Base-by-base conservation (phyloP, 53 echinoderm and acorn worm species). In the Echinometra lucunter region DNA sequence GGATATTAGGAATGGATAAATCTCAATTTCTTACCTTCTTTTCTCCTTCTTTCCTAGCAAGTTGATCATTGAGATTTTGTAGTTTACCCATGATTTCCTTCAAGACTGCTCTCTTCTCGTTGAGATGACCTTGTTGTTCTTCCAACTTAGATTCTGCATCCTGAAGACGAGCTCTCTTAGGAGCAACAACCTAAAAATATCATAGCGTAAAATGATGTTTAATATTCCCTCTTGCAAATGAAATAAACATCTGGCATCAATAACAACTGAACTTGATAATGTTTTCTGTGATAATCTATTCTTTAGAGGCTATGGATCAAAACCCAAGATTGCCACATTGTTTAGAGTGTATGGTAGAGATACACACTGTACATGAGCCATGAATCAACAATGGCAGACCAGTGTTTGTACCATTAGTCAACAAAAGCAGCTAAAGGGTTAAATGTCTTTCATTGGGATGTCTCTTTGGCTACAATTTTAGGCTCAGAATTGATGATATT, bases 41-140 rank as follows among this genome's bases (percentile, higher is more conserved):
- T 92, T 98, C 98, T 74, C 66, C 93, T 47, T 97, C 95, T 80
- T 97, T 97, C 55, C 91, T 75, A 16, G 92, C 94, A 44, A 98
- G 95, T 47, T 98, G 97, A 88, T 97, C 96, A 91, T 98, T 98
- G n/a, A 99, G 96, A 55, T 90, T 97, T 91, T 99, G 96, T 74
- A 99, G 93, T 66, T 98, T 99, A 60, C 96, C 97, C 15, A 97
- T 99, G 92, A 97, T 95, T 74, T 99, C 99, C 74, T 98, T 98
- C 74, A 99, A 83, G 34, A 96, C 96, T 16, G 96, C 98, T 74
- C 98, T 70, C 66, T 98, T 98, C 95, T 99, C 99, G 37, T 97
- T 95, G 90, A 99, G 92, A 35, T 95, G 98, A 13, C 57, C 93
- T 93, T 97, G 94, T 96, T 97, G 98, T 45, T 97, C 97, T 28